phyloP scores from a whole-genome alignment of 2,888 invertebrate genomes.

The Pachliopta kotzebuea region DNA sequence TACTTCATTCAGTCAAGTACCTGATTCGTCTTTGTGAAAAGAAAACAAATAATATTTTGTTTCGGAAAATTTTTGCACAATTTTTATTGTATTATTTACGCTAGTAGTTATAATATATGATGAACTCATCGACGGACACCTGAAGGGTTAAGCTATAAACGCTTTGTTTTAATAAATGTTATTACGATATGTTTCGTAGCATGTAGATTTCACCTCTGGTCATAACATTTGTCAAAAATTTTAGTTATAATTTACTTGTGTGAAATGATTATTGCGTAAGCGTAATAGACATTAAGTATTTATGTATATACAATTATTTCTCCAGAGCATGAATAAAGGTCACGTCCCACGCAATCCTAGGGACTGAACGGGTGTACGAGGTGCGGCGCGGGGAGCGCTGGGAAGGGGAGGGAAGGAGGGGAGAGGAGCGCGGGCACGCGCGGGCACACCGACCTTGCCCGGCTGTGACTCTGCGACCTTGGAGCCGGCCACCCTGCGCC shows the following conservation, averaged over 20 bases:
- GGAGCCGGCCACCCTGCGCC: slow-evolving; percentile 55
- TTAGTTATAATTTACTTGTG: slow-evolving; percentile 34
- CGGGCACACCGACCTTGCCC: slow-evolving; percentile 79
- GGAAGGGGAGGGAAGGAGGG: slow-evolving; percentile 44
- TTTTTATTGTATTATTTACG: too few species aligned
- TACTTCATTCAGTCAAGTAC: too few species aligned
- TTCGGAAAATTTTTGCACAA: too few species aligned
- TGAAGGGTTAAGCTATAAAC: background rate
- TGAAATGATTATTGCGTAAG: slow-evolving; percentile 45
- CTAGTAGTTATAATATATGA: background rate
- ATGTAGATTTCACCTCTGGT: background rate
- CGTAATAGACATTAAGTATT: slow-evolving; percentile 63
- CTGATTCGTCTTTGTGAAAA: too few species aligned
- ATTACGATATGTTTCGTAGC: background rate
- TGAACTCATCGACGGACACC: background rate
- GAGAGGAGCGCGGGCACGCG: slow-evolving; percentile 63
- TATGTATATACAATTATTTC: slow-evolving; percentile 69
- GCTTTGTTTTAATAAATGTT: background rate
- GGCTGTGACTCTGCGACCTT: slow-evolving; percentile 80
- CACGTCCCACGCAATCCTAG: slow-evolving; percentile 76
- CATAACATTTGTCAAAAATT: slow-evolving; percentile 22
- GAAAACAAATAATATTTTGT: too few species aligned
- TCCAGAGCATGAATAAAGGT: slow-evolving; percentile 76
- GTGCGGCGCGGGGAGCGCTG: slow-evolving; percentile 40
- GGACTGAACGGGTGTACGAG: slow-evolving; percentile 60